Evolutionary conservation across 1,140 invertebrate genomes (phyloP), one percentile per base, ranked within the genome.

Genomic region (Atta colombica): DNA sequence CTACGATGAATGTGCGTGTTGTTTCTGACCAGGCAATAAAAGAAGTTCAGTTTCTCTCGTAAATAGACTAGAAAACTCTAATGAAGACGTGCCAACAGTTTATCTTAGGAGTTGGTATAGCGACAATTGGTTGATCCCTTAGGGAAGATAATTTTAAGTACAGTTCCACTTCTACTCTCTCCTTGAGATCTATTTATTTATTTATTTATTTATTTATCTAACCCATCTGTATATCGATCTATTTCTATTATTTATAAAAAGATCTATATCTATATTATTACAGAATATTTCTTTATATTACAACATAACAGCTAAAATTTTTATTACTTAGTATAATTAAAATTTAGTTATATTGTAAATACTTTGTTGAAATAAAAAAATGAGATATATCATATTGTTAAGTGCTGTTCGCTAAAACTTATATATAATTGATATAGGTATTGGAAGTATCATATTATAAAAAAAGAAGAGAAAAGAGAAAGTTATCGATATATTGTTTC

Each of bases 71-170:
- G 89, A 88, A 91, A 90, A 90, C 91, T 92, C 91, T 92, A 92
- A 92, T 92, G 91, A 92, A 92, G 91, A 91, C 91, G 90, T 88
- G 87, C 86, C 84, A 90, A 88, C 87, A 91, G 92, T 92, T 92
- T 92, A 92, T 92, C 91, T 92, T 92, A 74, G 86, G 82, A 82
- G 86, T 71, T 68, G 77, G 51, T 91, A 84, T 69, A 80, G 58
- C 78, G 82, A 77, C 88, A 77, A 90, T 91, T 87, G 88, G 63
- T 85, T 71, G 77, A 63, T 88, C 71, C 88, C 91, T 87, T 75
- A 78, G 91, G 87, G 92, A 88, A 84, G 87, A 85, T 87, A 82
- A 90, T 91, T 91, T 87, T 87, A 77, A 77, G 45, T 87, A 68
- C 39, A 66, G 31, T 45, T 66, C 74, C 51, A 65, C 82, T 85